Conservation (phyloP, 2,888 invertebrate species). For the Agapostemon virescens region DNA sequence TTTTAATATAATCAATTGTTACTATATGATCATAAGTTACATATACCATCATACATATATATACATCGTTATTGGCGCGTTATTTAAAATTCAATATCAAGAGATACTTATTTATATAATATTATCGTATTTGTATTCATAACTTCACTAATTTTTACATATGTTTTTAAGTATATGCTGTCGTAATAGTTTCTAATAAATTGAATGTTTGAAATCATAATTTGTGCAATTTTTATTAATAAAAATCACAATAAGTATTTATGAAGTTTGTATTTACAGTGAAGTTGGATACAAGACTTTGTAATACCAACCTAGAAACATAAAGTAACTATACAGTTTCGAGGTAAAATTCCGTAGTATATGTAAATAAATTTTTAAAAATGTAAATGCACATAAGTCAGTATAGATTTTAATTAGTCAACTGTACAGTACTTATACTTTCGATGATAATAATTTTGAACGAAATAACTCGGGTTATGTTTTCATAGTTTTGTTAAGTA, state of each 20-base stretch:
- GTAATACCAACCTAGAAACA: background rate
- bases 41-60: no score
- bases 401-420: background rate
- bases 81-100: background rate
- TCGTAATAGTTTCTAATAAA: background rate
- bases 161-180: background rate
- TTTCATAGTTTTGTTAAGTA: background rate
- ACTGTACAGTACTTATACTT: background rate
- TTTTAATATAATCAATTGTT: background rate
- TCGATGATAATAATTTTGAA: background rate
- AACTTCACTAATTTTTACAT: background rate
- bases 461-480: background rate
- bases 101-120: background rate
- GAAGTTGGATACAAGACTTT: background rate
- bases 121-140: background rate
- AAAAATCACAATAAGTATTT: background rate
- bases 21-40: background rate
- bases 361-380: background rate
- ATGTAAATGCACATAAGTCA: background rate
- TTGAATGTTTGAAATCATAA: background rate
- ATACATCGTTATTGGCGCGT: background rate
- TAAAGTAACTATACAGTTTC: background rate
- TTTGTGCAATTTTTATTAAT: background rate
- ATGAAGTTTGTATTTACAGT: background rate
- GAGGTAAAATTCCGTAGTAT: background rate